A percentile compares a stretch with the other conserved stretches of the same genome.
Conservation (phyloP, 2,797 vertebrate species). For the Hydrocynus forskahlii region DNA sequence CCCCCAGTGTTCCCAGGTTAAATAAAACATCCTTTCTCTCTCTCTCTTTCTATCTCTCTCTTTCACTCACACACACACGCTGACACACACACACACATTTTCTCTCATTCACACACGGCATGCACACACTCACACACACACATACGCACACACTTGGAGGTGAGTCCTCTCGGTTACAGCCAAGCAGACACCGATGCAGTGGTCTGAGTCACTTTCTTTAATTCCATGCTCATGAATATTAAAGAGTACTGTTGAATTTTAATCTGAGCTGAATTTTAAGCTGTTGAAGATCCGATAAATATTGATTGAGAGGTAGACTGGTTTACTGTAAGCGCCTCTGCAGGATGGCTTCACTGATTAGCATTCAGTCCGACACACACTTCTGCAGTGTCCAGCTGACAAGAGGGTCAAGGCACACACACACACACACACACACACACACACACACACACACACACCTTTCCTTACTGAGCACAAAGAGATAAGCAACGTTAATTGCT, state of each 20-base stretch:
- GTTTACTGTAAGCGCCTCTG: slow-evolving; percentile 30
- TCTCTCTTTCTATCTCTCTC: too few relatives aligned
- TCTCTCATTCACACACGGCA: background rate
- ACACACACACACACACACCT: background rate
- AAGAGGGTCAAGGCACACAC: background rate
- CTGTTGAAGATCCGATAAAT: slow-evolving; percentile 20
- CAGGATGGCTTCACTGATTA: slow-evolving; percentile 32
- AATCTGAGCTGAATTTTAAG: background rate
- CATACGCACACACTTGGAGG: background rate
- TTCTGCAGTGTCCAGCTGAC: background rate
- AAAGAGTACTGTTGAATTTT: slow-evolving; percentile 35
- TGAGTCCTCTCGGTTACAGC: slow-evolving; percentile 42
- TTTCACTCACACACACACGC: background rate
- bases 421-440: slow-evolving; percentile 2
- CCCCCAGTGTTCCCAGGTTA: slow-evolving; percentile 1
- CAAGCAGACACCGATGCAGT: slow-evolving; percentile 30
- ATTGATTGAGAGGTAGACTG: slow-evolving; percentile 36
- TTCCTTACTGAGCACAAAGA: background rate
- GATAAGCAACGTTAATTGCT: background rate
- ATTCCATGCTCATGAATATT: slow-evolving; percentile 48
- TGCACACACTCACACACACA: slow-evolving; percentile 6
- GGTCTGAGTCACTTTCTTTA: slow-evolving; percentile 41
- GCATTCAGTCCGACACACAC: slow-evolving; percentile 21
- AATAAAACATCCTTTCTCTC: slow-evolving; percentile 26
- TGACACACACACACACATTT: slow-evolving; percentile 5